A percentile compares a stretch with the other conserved stretches of the same genome.
These are phyloP conservation scores for Villa cingulata DNA, from an alignment of 2,888 invertebrate genomes.

Conservation along the genomic window DNA sequence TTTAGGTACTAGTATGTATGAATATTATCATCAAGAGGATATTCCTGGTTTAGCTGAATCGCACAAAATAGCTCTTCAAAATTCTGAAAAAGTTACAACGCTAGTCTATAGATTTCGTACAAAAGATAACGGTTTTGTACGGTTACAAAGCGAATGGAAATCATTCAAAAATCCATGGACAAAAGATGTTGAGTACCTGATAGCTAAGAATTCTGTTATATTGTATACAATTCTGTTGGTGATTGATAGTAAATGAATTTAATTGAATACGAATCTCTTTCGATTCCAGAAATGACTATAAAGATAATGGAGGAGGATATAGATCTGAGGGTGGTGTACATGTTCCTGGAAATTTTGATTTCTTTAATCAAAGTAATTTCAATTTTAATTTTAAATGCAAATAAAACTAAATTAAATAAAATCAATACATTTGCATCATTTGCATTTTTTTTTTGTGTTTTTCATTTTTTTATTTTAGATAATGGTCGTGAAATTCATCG, in stretches of 20 bases:
- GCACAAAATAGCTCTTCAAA: conserved; percentile 65
- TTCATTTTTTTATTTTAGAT: conserved; percentile 25
- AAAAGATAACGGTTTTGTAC: conserved; percentile 57
- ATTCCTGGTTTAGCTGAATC: conserved; percentile 64
- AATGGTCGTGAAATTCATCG: conserved; percentile 52
- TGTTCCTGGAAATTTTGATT: conserved; percentile 38
- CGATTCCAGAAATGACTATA: conserved; percentile 40
- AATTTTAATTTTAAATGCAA: not conserved
- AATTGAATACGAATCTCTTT: conserved; percentile 28
- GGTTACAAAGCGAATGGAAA: conserved; percentile 72
- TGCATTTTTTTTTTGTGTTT: too few species aligned
- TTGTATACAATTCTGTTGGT: conserved; percentile 33
- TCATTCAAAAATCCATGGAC: conserved; percentile 92
- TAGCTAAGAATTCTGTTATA: conserved; percentile 72
- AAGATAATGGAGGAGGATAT: conserved; percentile 38
- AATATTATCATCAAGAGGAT: conserved; percentile 76
- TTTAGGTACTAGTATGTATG: conserved; percentile 83
- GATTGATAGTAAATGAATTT: not conserved
- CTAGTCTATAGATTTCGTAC: conserved; percentile 65
- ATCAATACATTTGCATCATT: too few species aligned
- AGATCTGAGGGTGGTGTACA: conserved; percentile 29
- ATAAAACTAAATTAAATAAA: too few species aligned
- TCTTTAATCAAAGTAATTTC: conserved; percentile 41
- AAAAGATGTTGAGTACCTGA: conserved; percentile 81
- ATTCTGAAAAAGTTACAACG: conserved; percentile 48